Evolutionary conservation across 2,888 invertebrate species (phyloP), one percentile per base, ranked within the genome.

Genomic region (Flexamia atlantica): DNA sequence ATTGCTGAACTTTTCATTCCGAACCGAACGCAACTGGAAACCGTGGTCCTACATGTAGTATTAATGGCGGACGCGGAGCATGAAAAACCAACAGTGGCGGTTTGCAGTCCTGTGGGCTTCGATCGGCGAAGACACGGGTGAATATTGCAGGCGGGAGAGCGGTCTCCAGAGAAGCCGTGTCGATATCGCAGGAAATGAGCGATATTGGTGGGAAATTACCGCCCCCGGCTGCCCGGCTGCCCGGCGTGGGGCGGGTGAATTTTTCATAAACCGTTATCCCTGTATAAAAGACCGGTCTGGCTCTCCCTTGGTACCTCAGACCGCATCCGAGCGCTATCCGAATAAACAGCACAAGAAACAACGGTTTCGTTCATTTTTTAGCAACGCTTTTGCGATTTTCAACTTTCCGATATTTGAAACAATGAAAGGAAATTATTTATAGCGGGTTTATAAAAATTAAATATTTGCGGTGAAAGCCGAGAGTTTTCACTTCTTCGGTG

Each of bases 81-180:
- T 17, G 14, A 40, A 46, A 46, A 46, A 46, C 46, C 2, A 17
- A 17, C 20, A 53, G 0, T 23, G 20, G 53, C 23, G 53, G 53
- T 53, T 20, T 5, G 20, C 5, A 46, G 46, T 46, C 23, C 64
- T 25, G 30, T 30, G 28, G 64, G 17, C 0, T 53, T 53, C 53
- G 53, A 53, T 53, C 4, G 28, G 3, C 64, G 64, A 64, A 64
- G 64, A 64, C 64, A 64, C 57, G 42, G 50, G 76, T 50, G 20
- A 76, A 76, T 76, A 46, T 76, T 76, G 50, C 76, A 50, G 50
- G 50, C 76, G 76, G 76, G 50, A 5, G 76, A 36, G n/a, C 46
- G 50, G 76, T 76, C 76, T 76, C 72, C 50, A 50, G 72, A 76
- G 76, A 28, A 46, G 46, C 7, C 46, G 23, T 30, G 28, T 42